These are phyloP conservation scores for Drosophila ercepeae DNA, from an alignment of 1,140 invertebrate genomes.

Conservation along the genomic window DNA sequence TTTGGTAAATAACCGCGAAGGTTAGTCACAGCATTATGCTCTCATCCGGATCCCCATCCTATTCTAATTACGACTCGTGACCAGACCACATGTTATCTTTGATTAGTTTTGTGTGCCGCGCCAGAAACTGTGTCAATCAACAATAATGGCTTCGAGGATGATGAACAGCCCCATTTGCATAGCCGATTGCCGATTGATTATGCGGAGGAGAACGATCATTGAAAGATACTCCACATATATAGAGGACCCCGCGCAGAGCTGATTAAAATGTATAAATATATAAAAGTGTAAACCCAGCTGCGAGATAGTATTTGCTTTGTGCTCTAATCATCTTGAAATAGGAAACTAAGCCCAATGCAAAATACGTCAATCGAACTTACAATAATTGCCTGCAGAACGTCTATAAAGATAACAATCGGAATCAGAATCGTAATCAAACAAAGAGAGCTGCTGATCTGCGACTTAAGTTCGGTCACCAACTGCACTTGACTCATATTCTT, in stretches of 20 bases:
- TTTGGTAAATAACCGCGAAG: neutral
- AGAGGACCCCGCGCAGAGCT: slow-evolving; percentile 45
- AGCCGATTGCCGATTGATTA: slow-evolving; percentile 29
- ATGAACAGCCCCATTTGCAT: slow-evolving; percentile 40
- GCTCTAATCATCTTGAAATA: slow-evolving; percentile 41
- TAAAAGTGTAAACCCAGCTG: slow-evolving; percentile 17
- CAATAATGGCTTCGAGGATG: slow-evolving; percentile 36
- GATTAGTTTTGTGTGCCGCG: slow-evolving; percentile 43
- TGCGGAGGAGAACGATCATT: slow-evolving; percentile 29
- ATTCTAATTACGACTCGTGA: slow-evolving; percentile 1
- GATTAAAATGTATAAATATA: slow-evolving; percentile 17
- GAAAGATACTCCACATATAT: slow-evolving; percentile 29
- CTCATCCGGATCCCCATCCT: no score
- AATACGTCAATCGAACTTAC: slow-evolving; percentile 43
- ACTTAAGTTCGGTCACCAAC: slow-evolving; percentile 29
- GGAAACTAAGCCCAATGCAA: slow-evolving; percentile 44
- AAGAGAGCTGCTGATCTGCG: slow-evolving; percentile 34
- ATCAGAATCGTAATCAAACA: slow-evolving; percentile 25
- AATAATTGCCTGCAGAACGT: slow-evolving; percentile 7
- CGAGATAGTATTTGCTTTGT: slow-evolving; percentile 44
- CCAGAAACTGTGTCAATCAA: slow-evolving; percentile 46
- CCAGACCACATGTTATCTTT: slow-evolving; percentile 24
- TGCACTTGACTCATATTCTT: slow-evolving; percentile 45
- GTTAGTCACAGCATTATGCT: neutral
- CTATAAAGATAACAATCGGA: slow-evolving; percentile 26